Conservation (phyloP, 2,113 vertebrate genomes). For the Arvicanthis niloticus region DNA sequence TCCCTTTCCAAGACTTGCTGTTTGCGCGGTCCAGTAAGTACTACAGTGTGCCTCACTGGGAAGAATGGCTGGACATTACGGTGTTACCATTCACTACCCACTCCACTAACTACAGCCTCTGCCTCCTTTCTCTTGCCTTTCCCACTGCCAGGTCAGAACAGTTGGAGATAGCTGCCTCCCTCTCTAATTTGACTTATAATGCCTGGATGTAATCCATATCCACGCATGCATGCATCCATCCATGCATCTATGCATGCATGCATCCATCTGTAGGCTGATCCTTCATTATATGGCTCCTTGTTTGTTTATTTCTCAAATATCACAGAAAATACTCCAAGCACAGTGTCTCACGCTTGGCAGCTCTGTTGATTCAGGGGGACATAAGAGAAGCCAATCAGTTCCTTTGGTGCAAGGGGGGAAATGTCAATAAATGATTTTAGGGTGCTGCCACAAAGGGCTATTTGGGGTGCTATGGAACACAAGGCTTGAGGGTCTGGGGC, state of each 20-base stretch:
- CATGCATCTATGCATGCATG: not conserved
- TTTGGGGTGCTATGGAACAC: not conserved
- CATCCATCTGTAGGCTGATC: not conserved
- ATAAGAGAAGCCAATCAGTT: not conserved
- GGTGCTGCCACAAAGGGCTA: not conserved
- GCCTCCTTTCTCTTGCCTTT: not conserved
- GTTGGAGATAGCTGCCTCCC: not conserved
- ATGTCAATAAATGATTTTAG: not conserved
- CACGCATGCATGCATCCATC: not conserved
- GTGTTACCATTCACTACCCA: not conserved
- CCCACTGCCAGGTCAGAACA: not conserved
- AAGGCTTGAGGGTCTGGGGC: not conserved
- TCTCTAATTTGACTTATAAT: not conserved
- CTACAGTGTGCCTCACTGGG: conserved; percentile 13
- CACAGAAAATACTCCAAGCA: not conserved
- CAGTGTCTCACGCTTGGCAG: no score
- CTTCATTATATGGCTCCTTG: not conserved
- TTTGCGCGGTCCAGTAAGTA: not conserved
- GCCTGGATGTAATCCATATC: not conserved
- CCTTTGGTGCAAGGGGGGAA: not conserved
- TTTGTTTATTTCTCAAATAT: not conserved
- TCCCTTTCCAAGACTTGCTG: not conserved
- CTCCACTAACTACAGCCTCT: not conserved
- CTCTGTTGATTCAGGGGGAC: no score
- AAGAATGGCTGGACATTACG: not conserved